Evolutionary conservation across 2,113 vertebrate genomes (phyloP).

Genomic region (Eurypyga helias): DNA sequence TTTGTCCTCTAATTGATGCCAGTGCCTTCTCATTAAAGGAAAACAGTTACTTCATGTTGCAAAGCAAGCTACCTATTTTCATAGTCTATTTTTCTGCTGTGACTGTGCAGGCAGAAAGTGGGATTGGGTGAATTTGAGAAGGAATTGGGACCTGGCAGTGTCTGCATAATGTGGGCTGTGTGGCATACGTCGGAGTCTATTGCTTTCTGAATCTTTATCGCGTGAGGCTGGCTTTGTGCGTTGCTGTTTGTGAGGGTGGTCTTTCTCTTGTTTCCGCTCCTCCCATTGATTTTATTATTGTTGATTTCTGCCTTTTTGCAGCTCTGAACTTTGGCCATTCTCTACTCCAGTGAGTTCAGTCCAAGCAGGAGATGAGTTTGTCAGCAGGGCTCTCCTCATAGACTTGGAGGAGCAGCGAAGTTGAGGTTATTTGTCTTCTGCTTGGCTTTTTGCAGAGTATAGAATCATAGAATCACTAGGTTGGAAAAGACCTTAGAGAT

Average conservation of each 20-base stretch:
- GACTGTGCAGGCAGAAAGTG: background rate
- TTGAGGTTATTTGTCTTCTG: background rate
- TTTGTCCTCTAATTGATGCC: background rate
- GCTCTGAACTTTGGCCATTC: background rate
- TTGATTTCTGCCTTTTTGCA: background rate
- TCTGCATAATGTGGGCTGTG: accelerated
- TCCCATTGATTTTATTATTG: background rate
- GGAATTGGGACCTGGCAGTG: background rate
- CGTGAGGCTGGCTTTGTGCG: background rate
- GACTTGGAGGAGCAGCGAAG: background rate
- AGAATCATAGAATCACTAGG: too few species aligned
- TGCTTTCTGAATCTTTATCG: background rate
- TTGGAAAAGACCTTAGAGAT: too few species aligned
- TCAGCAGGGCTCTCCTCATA: background rate
- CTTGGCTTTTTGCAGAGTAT: background rate
- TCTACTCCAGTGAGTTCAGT: background rate
- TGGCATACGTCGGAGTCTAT: accelerated
- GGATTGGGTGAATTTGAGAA: background rate
- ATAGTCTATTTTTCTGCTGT: background rate
- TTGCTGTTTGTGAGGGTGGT: background rate
- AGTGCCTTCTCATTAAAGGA: background rate
- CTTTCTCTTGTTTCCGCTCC: background rate
- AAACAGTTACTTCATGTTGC: background rate
- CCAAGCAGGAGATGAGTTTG: background rate
- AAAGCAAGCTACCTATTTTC: background rate